Evolutionary conservation across 2,888 invertebrate species (phyloP).

Genomic region (Seladonia tumulorum): DNA sequence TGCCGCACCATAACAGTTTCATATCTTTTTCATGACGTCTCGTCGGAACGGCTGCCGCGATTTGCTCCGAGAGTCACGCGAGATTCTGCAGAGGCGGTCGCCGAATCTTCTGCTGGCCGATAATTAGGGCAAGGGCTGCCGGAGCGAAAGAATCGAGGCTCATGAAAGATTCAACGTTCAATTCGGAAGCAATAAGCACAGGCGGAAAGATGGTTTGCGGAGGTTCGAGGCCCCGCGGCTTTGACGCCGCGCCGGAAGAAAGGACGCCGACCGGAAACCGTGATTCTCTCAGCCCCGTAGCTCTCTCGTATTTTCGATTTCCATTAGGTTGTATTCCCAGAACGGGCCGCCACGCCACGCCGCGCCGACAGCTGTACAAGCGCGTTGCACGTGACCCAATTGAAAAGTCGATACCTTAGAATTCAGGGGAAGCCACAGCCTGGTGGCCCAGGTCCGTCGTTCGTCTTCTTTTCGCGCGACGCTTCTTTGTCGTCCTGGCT

Average conservation of each 20-base stretch:
- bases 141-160: not conserved
- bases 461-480: slow-evolving; percentile 26
- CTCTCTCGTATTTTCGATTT: slow-evolving; percentile 60
- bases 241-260: not conserved
- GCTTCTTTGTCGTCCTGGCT: not conserved
- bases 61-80: not conserved
- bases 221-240: not conserved
- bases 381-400: slow-evolving; percentile 65
- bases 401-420: slow-evolving; percentile 70
- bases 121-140: not conserved
- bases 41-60: not conserved
- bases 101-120: not conserved
- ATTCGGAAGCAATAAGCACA: not conserved
- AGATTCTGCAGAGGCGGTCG: too few relatives aligned
- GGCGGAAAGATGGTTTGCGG: not conserved
- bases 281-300: slow-evolving; percentile 42
- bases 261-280: slow-evolving; percentile 4
- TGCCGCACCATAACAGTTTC: slow-evolving; percentile 31
- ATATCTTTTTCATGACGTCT: slow-evolving; percentile 41
- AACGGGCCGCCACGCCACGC: not conserved
- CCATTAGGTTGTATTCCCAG: slow-evolving; percentile 55
- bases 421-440: slow-evolving; percentile 42
- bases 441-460: slow-evolving; percentile 27
- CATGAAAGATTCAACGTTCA: slow-evolving; percentile 1
- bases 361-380: not conserved